Evolutionary conservation across 2,888 invertebrate species (phyloP).

Genomic region (Oasisia sp.): DNA sequence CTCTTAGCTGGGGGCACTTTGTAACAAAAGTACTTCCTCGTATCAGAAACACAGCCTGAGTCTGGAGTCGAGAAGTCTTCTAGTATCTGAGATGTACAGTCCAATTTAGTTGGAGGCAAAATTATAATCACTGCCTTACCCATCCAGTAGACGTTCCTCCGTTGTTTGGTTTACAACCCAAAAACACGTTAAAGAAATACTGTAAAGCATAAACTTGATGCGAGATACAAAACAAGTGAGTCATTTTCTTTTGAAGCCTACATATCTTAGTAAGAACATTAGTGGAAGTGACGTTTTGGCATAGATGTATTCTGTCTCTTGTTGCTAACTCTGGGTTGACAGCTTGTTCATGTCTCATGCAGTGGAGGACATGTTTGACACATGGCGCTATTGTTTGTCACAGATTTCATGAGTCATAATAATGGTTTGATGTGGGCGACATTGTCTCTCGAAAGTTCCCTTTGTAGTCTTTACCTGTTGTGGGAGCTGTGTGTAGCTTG

Average conservation of each 20-base stretch:
- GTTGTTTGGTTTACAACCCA: background rate
- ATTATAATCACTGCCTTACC: background rate
- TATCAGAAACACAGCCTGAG: background rate
- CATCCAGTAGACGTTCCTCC: background rate
- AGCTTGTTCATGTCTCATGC: background rate
- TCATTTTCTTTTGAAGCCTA: background rate
- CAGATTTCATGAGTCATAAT: background rate
- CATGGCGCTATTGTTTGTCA: background rate
- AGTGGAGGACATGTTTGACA: background rate
- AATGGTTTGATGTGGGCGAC: background rate
- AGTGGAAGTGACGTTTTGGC: background rate
- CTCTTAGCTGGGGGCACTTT: background rate
- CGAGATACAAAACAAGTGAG: background rate
- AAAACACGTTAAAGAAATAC: background rate
- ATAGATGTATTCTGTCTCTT: background rate
- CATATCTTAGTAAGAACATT: background rate
- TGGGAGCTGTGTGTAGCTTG: background rate
- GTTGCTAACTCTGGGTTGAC: background rate
- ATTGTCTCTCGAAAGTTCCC: background rate
- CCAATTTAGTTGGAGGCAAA: background rate
- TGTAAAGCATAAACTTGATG: background rate
- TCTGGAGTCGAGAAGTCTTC: too few relatives aligned
- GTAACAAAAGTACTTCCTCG: background rate
- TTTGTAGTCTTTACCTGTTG: background rate
- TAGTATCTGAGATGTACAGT: background rate